A percentile compares a stretch with the other conserved stretches of the same genome.
phyloP scores from a whole-genome alignment of 2,113 vertebrate genomes.

The Ciconia boyciana region DNA sequence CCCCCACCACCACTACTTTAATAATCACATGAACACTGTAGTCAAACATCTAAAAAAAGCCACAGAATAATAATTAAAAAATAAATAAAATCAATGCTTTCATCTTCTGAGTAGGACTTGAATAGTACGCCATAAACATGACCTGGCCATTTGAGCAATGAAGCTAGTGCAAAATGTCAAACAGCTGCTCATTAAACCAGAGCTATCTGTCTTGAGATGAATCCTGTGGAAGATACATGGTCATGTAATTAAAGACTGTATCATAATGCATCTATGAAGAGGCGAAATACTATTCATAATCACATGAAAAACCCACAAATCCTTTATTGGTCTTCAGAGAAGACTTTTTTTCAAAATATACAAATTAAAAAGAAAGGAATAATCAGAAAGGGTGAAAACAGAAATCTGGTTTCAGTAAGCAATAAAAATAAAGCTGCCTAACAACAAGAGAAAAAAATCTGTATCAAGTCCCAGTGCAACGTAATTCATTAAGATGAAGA shows the following conservation, averaged over 20 bases:
- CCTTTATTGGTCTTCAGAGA: not conserved
- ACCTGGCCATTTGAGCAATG: not conserved
- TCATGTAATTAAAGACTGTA: not conserved
- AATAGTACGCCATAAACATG: not conserved
- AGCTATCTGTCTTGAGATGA: not conserved
- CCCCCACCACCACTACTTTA: rapidly evolving
- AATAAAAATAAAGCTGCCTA: not conserved
- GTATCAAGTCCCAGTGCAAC: not conserved
- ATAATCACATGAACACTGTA: not conserved
- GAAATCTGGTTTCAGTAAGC: not conserved
- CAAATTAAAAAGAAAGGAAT: not conserved
- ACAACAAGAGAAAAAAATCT: not conserved
- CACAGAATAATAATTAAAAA: not conserved
- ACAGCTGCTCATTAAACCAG: not conserved
- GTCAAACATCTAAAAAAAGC: not conserved
- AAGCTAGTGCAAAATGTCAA: not conserved
- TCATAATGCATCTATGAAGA: not conserved
- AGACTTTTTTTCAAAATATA: not conserved
- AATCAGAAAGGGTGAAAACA: not conserved
- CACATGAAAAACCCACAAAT: not conserved
- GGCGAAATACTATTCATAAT: not conserved
- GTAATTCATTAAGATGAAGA: not conserved
- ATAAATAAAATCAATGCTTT: not conserved
- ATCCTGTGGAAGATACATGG: not conserved
- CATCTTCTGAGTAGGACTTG: not conserved